Base-by-base conservation (phyloP, 1,140 invertebrate species). In the Geopemphigus sp. region DNA sequence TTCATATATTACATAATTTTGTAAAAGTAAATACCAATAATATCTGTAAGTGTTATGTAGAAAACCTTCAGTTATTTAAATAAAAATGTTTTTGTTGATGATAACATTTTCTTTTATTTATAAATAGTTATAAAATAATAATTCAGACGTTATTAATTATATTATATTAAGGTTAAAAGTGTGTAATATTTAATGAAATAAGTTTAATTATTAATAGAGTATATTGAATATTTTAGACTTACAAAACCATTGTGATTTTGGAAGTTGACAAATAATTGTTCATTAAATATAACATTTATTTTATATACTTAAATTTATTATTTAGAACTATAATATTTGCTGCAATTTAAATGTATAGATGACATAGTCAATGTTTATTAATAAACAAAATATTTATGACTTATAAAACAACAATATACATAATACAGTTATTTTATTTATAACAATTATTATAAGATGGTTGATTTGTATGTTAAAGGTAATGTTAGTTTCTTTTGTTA, bases 221-320 rank as follows among this genome's bases (percentile, higher is more conserved):
- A 59, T 2, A 59, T 26, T 63, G 15, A 29, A 19, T 32, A 63
- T 63, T 63, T 63, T 29, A 29, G 32, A 39, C 32, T 39, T 39
- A 39, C 32, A 39, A 39, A 22, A n/a, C n/a, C n/a, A n/a, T n/a
- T n/a, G n/a, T n/a, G n/a, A n/a, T n/a, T n/a, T n/a, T n/a, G n/a
- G n/a, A n/a, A n/a, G n/a, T n/a, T n/a, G n/a, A 45, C 11, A 45
- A 66, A 50, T 68, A 47, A 50, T 47, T 68, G 22, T 47, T 68
- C 22, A 50, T 68, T 17, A 68, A 24, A 5, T 14, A 47, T 24
- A 11, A 66, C 11, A 39, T 66, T 66, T 45, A 45, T 24, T 66
- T 22, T 1, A 47, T 22, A 22, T 17, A 22, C 5, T 22, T 66
- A 22, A 64, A 1, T 39, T 39, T 64, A 19, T 66, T 68, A 24